Base-by-base conservation (phyloP, 1,140 invertebrate genomes). In the Pantala flavescens region DNA sequence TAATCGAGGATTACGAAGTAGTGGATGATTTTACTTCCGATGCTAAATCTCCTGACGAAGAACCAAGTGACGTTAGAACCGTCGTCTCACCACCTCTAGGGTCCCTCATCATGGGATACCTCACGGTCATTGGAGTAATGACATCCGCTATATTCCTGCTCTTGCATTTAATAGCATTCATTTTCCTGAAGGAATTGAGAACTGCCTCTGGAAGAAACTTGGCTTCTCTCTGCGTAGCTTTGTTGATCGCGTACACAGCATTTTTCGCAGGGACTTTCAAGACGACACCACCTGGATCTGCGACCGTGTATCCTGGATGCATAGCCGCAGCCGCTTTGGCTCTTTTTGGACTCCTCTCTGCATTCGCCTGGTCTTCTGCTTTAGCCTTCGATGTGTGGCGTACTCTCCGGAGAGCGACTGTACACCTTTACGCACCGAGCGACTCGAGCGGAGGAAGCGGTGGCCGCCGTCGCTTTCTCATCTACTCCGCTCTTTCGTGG, bases 341-440 rank as follows among this genome's bases (percentile, higher is more conserved):
- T 14, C n/a, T 43, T n/a, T 21, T 43, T 9, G 14, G 73, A 74
- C 87, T 87, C 78, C 80, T 88, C 28, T 82, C 84, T 0, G 83
- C 87, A 0, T 88, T 88, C 77, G 85, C 84, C 75, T 89, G 88
- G 88, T 88, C 87, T 84, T 84, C 85, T 71, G 83, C 86, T 0
- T 84, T 89, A 81, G 83, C 87, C 0, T 88, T 84, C 78, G 88
- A 88, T 77, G 83, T 88, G 0, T 88, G 83, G 81, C 79, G 83
- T 24, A 87, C 87, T 23, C 80, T 88, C 11, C 78, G 81, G 71
- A 75, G 85, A 75, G 85, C 86, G 7, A 86, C 86, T 0, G 80
- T 80, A 21, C 83, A 87, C 77, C 78, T 87, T 16, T 21, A 63
- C 49, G 49, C 49, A 7, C 49, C 49, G 49, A 63, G 49, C 49